phyloP scores from a whole-genome alignment of 2,113 vertebrate genomes.

The Rhabdomys dilectus region DNA sequence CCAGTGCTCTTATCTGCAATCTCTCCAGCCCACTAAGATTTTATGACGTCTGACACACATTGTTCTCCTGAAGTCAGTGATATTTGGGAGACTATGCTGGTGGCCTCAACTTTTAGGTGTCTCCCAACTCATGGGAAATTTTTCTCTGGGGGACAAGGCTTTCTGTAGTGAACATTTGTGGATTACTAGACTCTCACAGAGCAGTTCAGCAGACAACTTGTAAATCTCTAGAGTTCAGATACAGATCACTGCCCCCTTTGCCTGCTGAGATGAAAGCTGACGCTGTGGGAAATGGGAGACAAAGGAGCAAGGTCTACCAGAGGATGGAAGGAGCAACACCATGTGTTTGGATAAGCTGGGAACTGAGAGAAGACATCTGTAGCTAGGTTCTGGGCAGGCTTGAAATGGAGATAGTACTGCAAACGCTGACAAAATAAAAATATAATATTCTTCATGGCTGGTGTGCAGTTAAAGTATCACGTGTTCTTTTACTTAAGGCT shows the following conservation, averaged over 20 bases:
- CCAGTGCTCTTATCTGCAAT: no score
- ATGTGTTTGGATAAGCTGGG: neutral
- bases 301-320: neutral
- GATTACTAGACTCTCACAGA: neutral
- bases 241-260: neutral
- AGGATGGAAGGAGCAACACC: neutral
- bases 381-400: constrained; percentile 32
- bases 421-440: constrained; percentile 24
- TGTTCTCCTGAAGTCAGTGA: neutral
- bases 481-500: neutral
- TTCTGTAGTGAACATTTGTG: no score
- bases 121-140: neutral
- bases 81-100: neutral
- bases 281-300: no score
- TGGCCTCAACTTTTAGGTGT: neutral
- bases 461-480: neutral
- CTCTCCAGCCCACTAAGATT: no score
- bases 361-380: neutral
- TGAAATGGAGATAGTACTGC: neutral
- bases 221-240: neutral
- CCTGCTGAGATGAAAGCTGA: neutral
- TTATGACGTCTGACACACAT: neutral
- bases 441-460: neutral
- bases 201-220: neutral
- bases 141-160: neutral